Conservation (phyloP, 2,888 invertebrate species). For the Diplolepis rosae region DNA sequence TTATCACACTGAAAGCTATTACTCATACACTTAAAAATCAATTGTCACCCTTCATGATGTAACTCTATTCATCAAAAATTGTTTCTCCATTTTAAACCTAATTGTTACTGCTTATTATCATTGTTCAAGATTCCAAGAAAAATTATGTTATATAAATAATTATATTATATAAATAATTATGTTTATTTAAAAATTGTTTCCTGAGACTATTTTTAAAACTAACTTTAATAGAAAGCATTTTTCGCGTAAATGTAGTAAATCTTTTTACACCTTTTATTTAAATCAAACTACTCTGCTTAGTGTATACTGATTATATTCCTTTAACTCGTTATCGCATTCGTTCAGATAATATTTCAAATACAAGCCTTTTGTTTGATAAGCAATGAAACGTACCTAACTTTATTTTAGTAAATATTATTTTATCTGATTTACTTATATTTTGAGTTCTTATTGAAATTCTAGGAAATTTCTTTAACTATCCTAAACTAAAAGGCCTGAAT, state of each 20-base stretch:
- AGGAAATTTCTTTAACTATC: too few species aligned
- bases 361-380: neutral
- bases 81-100: neutral
- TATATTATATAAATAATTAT: neutral
- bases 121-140: neutral
- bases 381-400: neutral
- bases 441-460: too few species aligned
- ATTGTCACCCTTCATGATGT: too few species aligned
- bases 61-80: too few species aligned
- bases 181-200: neutral
- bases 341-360: neutral
- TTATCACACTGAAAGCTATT: constrained; percentile 16
- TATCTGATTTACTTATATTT: neutral
- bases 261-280: neutral
- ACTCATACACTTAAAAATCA: too few species aligned
- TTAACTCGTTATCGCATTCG: constrained; percentile 10
- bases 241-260: neutral
- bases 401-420: neutral
- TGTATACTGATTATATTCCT: neutral
- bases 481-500: neutral
- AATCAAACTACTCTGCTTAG: neutral
- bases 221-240: neutral
- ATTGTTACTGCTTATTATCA: neutral
- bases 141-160: constrained; percentile 1
- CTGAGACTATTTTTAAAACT: neutral